Percentiles rank a stretch among this genome's conserved stretches.
Conservation (phyloP, 2,797 vertebrate genomes). For the Triplophysa bombifrons region DNA sequence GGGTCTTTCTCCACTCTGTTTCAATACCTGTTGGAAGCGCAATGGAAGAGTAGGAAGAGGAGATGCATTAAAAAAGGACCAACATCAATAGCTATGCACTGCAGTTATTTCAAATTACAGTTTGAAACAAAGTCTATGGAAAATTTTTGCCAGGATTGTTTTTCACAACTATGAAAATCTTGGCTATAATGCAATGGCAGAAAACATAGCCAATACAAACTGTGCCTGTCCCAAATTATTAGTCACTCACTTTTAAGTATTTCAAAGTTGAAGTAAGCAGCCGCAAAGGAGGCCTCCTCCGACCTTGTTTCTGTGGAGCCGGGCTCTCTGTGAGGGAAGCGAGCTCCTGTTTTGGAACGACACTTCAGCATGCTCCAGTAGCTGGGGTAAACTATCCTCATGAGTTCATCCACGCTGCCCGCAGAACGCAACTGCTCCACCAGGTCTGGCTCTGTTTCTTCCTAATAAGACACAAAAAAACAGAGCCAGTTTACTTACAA, state of each 20-base stretch:
- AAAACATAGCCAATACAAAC: conserved; percentile 16
- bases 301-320: conserved; percentile 68
- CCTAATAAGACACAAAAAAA: conserved; percentile 76
- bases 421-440: conserved; percentile 90
- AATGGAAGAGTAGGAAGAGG: conserved; percentile 60
- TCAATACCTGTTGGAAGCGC: conserved; percentile 91
- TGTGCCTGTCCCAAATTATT: conserved; percentile 20
- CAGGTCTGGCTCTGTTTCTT: conserved; percentile 81
- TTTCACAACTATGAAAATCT: not conserved
- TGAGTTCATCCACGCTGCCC: conserved; percentile 94
- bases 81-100: conserved; percentile 15
- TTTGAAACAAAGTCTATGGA: conserved; percentile 10
- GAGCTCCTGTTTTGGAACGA: conserved; percentile 81
- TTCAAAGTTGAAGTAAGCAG: conserved; percentile 90
- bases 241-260: conserved; percentile 90
- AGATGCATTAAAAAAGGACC: conserved; percentile 47
- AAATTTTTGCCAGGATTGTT: conserved; percentile 19
- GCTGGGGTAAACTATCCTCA: conserved; percentile 91
- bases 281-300: conserved; percentile 85
- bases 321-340: conserved; percentile 70
- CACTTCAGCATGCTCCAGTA: conserved; percentile 94
- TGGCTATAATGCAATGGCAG: conserved; percentile 4
- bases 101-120: conserved; percentile 1
- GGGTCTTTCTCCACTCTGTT: conserved; percentile 97
- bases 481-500: conserved; percentile 5